phyloP scores from a whole-genome alignment of 2,888 invertebrate genomes.

The Thelaira solivaga region DNA sequence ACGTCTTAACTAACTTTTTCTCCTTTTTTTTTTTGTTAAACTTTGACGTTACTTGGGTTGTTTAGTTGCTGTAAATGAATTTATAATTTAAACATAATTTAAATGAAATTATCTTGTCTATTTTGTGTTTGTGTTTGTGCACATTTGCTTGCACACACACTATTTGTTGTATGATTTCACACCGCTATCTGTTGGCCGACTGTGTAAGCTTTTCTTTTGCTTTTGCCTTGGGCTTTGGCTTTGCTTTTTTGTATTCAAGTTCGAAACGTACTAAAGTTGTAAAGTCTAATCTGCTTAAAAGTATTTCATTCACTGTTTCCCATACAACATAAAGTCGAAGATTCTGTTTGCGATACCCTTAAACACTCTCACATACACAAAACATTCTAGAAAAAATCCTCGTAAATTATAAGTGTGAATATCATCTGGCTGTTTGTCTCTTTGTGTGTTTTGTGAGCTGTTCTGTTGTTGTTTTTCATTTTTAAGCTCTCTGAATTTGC shows the following conservation, averaged over 20 bases:
- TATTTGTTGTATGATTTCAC: conserved; percentile 24
- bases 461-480: background rate
- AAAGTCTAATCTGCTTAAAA: conserved; percentile 62
- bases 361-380: conserved; percentile 59
- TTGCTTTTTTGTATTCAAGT: background rate
- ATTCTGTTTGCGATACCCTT: conserved; percentile 56
- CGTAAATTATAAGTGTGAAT: conserved; percentile 62
- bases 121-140: conserved; percentile 31
- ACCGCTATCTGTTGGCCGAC: conserved; percentile 39
- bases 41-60: background rate
- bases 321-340: conserved; percentile 58
- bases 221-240: background rate
- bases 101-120: conserved; percentile 61
- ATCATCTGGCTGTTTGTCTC: conserved; percentile 30
- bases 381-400: conserved; percentile 56
- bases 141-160: conserved; percentile 14
- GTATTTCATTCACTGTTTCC: conserved; percentile 62
- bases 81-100: conserved; percentile 63
- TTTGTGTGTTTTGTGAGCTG: background rate
- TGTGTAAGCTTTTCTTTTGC: conserved; percentile 21
- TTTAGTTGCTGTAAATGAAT: conserved; percentile 52
- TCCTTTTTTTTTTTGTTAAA: too few relatives aligned
- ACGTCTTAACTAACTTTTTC: conserved; percentile 15
- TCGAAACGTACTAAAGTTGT: conserved; percentile 44
- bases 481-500: background rate